Base-by-base conservation (phyloP, 2,888 invertebrate genomes). In the Macrosiphum euphorbiae region DNA sequence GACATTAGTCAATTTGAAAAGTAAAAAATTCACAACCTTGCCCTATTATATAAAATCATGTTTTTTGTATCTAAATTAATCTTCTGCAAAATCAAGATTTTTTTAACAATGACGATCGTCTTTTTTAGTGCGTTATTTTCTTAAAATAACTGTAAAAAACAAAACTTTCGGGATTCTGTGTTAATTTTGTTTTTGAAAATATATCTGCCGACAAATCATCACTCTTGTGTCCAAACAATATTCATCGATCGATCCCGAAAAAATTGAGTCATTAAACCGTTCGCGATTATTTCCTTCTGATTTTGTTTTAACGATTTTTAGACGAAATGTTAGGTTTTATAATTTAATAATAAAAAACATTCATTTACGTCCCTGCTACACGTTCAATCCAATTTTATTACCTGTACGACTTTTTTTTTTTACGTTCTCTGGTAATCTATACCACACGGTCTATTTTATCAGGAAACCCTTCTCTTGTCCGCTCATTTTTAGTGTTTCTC, bases 401-500 rank as follows among this genome's bases (percentile, higher is more conserved):
- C 52, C 41, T n/a, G 41, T 88, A 88, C 88, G 52, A 61, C 61
- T 41, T 55, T 47, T 86, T 84, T 86, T 85, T 93, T 85, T 55
- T 55, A 52, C 58, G 78, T 41, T 90, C 41, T 41, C 8, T 28
- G 41, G 94, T 94, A 94, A 94, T 44, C 94, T 90, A 94, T 86
- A 94, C 94, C 84, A 10, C 41, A 24, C 28, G 84, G 5, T 78
- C 41, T 55, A 78, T 90, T 94, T 90, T 67, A 94, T 94, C 86
- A 90, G 93, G 94, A 94, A 94, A 94, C 94, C 94, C 86, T 94
- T 94, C 85, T 89, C 90, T 90, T 86, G 61, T 86, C 52, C 58
- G 87, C 86, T 90, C 94, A 94, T 94, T 94, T 94, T 94, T 94
- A 94, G 94, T 90, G 94, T 94, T 94, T 94, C 94, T 94, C 90